A percentile compares a stretch with the other conserved stretches of the same genome.
Evolutionary conservation across 2,797 vertebrate genomes (phyloP).

Genomic region (Sebastes trivittatus): DNA sequence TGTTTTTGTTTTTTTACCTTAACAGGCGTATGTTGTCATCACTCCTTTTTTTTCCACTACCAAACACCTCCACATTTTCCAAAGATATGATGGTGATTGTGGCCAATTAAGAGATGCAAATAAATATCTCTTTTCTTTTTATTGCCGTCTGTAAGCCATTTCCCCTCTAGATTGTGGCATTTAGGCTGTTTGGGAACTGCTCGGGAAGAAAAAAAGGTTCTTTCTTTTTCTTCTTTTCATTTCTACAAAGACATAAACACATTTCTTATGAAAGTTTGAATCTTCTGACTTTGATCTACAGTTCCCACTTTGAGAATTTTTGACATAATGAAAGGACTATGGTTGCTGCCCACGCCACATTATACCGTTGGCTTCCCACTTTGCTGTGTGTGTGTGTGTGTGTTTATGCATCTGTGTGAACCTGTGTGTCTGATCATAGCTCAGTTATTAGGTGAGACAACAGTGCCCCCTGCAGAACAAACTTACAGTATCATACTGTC

Average conservation of each 20-base stretch:
- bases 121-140: not conserved
- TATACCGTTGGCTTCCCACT: slow-evolving; percentile 23
- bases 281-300: slow-evolving; percentile 43
- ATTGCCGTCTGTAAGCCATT: not conserved
- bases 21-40: not conserved
- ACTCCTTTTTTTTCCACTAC: not conserved
- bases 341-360: slow-evolving; percentile 32
- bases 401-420: not conserved
- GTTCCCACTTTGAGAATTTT: slow-evolving; percentile 26
- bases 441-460: slow-evolving; percentile 27
- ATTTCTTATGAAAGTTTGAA: slow-evolving; percentile 29
- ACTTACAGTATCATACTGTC: not conserved
- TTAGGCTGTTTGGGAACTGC: slow-evolving; percentile 9
- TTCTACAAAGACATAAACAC: slow-evolving; percentile 18
- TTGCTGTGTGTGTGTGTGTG: not conserved
- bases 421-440: not conserved
- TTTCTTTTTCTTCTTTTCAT: not conserved
- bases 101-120: slow-evolving; percentile 20
- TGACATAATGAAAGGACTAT: slow-evolving; percentile 48
- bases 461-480: slow-evolving; percentile 64
- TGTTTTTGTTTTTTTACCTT: not conserved
- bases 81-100: not conserved
- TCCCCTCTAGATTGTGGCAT: not conserved
- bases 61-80: not conserved
- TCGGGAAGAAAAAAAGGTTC: not conserved